These are phyloP conservation scores for Urechis unicinctus DNA, from an alignment of 2,888 invertebrate genomes.

Conservation along the genomic window DNA sequence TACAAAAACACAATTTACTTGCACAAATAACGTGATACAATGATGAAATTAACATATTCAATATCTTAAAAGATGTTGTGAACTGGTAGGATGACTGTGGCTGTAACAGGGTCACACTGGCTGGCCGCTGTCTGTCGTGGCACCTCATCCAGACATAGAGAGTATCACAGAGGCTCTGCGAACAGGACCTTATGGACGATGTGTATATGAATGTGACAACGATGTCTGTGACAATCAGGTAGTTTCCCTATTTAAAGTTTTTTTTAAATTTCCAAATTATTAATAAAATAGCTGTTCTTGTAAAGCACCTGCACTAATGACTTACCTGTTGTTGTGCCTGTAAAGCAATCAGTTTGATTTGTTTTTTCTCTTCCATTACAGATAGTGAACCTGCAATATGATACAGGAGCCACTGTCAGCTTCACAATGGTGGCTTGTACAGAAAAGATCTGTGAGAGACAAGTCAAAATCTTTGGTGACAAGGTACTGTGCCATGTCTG, in stretches of 20 bases:
- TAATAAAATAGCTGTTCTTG: no score
- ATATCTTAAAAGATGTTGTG: no score
- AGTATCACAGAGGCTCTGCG: slow-evolving; percentile 37
- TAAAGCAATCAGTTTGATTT: neutral
- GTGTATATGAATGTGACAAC: slow-evolving; percentile 53
- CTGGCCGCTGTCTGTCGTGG: slow-evolving; percentile 39
- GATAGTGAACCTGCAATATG: slow-evolving; percentile 51
- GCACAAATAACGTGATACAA: no score
- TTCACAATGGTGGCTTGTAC: slow-evolving; percentile 52
- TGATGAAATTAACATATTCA: no score
- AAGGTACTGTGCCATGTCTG: no score
- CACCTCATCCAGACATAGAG: slow-evolving; percentile 32
- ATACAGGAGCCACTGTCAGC: slow-evolving; percentile 47
- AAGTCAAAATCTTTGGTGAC: slow-evolving; percentile 50
- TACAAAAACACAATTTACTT: no score
- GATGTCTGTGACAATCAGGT: slow-evolving; percentile 52
- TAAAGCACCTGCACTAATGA: no score
- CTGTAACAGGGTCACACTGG: slow-evolving; percentile 29
- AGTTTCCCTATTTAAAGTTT: no score
- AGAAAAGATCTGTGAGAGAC: slow-evolving; percentile 41
- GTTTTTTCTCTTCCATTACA: slow-evolving; percentile 16
- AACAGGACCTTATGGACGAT: slow-evolving; percentile 49
- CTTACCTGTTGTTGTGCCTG: neutral
- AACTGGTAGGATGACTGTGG: neutral
- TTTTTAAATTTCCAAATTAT: neutral